A percentile compares a stretch with the other conserved stretches of the same genome.
Conservation (phyloP, 2,888 invertebrate genomes). For the Tyria jacobaeae region DNA sequence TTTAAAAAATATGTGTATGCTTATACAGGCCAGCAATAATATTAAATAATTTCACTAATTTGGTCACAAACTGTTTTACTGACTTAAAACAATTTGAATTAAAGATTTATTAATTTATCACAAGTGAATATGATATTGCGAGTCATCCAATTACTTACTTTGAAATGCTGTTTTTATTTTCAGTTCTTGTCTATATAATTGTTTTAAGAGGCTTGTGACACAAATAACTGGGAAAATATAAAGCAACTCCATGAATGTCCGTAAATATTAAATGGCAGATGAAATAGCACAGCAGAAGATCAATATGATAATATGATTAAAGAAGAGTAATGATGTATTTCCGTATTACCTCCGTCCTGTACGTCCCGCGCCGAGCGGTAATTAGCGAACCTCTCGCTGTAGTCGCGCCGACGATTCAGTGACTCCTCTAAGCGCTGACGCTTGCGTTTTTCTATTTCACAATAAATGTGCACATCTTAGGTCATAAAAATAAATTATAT, state of each 20-base stretch:
- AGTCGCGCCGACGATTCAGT: constrained; percentile 90
- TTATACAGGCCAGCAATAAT: background rate
- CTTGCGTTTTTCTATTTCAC: constrained; percentile 90
- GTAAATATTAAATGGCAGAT: no score
- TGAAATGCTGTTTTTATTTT: no score
- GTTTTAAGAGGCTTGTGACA: background rate
- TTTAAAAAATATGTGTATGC: background rate
- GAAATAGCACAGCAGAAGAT: background rate
- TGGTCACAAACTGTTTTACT: no score
- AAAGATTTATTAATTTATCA: no score
- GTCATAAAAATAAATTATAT: no score
- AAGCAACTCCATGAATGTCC: background rate
- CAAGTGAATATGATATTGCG: background rate
- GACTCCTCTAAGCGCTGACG: constrained; percentile 94
- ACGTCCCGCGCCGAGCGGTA: constrained; percentile 78
- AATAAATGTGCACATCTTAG: background rate
- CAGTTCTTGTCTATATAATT: no score
- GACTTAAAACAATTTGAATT: no score
- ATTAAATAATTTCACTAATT: no score
- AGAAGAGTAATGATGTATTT: no score
- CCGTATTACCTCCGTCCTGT: constrained; percentile 55
- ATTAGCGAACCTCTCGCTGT: constrained; percentile 88
- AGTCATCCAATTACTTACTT: background rate
- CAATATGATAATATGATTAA: no score
- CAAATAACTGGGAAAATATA: background rate